phyloP scores from a whole-genome alignment of 2,113 vertebrate genomes.

The Muscicapa adusta region DNA sequence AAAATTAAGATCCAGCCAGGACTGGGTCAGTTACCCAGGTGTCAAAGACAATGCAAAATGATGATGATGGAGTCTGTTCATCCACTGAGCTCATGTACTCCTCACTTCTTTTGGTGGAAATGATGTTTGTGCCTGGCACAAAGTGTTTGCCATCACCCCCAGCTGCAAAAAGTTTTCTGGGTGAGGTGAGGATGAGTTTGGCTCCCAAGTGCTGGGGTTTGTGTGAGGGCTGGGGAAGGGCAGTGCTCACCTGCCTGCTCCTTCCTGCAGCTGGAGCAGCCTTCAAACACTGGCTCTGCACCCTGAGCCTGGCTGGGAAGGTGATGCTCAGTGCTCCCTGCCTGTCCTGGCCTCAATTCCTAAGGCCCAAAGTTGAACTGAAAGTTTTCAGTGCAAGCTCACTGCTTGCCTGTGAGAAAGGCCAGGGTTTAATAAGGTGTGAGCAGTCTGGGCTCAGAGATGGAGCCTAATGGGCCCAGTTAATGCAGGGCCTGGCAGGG shows the following conservation, averaged over 20 bases:
- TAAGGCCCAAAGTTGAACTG: background rate
- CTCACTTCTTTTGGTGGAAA: background rate
- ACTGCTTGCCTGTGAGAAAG: background rate
- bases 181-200: background rate
- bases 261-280: background rate
- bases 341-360: background rate
- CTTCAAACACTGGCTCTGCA: background rate
- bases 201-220: background rate
- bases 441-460: background rate
- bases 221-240: too few species aligned
- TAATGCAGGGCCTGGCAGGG: background rate
- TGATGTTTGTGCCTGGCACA: background rate
- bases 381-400: background rate
- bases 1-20: constrained; percentile 40
- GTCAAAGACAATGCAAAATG: background rate
- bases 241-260: background rate
- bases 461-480: background rate
- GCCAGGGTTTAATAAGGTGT: background rate
- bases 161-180: background rate
- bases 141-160: background rate
- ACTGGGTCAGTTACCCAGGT: background rate
- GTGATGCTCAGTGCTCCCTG: background rate
- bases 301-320: rapidly evolving
- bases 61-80: background rate
- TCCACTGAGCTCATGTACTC: background rate